Evolutionary conservation across 2,888 invertebrate species (phyloP).

Genomic region (Nasonia oneida): DNA sequence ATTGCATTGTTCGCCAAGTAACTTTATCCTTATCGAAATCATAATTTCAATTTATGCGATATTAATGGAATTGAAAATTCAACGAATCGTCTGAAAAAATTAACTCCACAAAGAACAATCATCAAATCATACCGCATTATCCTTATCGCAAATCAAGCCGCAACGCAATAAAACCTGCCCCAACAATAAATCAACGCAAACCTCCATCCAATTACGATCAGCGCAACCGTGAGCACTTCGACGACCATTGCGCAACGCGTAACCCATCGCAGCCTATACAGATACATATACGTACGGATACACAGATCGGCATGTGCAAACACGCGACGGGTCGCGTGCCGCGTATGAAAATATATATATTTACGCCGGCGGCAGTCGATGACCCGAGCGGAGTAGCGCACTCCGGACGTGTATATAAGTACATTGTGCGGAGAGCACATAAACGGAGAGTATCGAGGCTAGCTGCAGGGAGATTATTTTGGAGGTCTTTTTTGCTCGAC

Average conservation of each 20-base stretch:
- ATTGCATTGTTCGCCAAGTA: not conserved
- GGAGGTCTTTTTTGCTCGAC: not conserved
- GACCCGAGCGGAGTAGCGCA: not conserved
- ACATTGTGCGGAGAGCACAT: not conserved
- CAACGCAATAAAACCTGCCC: not conserved
- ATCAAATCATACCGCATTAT: too few species aligned
- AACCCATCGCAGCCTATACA: not conserved
- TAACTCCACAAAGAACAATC: too few species aligned
- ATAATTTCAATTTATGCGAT: too few species aligned
- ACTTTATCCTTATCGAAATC: not conserved
- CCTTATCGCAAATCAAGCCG: too few species aligned
- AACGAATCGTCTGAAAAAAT: too few species aligned
- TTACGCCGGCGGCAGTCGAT: constrained; percentile 3
- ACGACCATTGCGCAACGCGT: not conserved
- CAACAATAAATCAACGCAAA: not conserved
- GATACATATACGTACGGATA: not conserved
- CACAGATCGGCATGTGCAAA: not conserved
- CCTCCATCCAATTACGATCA: not conserved
- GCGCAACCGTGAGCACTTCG: not conserved
- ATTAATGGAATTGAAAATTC: too few species aligned
- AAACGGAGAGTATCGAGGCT: not conserved
- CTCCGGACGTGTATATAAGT: not conserved
- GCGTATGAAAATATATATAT: constrained; percentile 17
- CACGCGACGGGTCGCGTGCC: constrained; percentile 13
- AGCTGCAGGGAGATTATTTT: not conserved